Evolutionary conservation across 2,888 invertebrate genomes (phyloP), one percentile per base, ranked within the genome.

Genomic region (Sesamia inferens): DNA sequence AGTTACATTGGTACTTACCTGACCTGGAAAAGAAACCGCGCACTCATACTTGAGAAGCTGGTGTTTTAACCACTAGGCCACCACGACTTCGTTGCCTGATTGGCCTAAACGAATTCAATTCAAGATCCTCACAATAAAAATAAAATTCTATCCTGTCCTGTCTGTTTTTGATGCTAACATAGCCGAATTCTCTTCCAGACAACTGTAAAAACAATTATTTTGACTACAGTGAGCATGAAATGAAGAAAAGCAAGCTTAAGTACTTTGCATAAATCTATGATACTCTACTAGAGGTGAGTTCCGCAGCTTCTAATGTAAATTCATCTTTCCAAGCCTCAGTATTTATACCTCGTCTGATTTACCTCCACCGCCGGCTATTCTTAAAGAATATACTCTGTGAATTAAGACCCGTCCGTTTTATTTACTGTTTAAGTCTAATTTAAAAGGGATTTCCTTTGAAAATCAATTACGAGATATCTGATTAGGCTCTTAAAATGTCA

Each of bases 401-500:
- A 81, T 81, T 74, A 86, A 83, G 72, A 83, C 74, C 71, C 76
- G 48, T 63, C 80, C 63, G 55, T 70, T 75, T 84, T 82, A 76
- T 82, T 78, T 85, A 85, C 71, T 64, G 19, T 78, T 84, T 80
- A 74, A 79, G 77, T 85, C 79, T 73, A 84, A 84, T 88, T 81
- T 78, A 85, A 82, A 86, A 77, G 84, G 84, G 85, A 79, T 82
- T 83, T 82, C 70, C 82, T 87, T 88, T 85, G 79, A 81, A 87
- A 88, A 88, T 87, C 87, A 87, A 88, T 88, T 88, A 88, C 76
- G 76, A 71, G 39, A 79, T 81, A 88, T 88, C 83, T 85, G 87
- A 85, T 87, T 85, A 86, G 74, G 71, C 66, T 83, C 83, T 83
- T 76, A 69, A 72, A 58, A 76, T 82, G 72, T 78, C 77, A 74